phyloP scores from a whole-genome alignment of 1,140 invertebrate species.

The Lerema accius region DNA sequence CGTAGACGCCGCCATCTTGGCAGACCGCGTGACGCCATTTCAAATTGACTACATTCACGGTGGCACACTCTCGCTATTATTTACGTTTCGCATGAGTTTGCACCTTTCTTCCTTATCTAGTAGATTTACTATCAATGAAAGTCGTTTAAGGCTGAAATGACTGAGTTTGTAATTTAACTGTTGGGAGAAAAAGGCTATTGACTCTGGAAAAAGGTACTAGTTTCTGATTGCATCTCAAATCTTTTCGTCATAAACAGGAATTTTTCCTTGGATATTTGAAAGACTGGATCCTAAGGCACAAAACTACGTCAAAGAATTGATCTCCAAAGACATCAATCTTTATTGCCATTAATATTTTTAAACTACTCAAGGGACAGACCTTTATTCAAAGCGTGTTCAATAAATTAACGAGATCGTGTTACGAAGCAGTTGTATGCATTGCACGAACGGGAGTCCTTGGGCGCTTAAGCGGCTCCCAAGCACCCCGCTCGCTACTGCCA shows the following conservation, averaged over 20 bases:
- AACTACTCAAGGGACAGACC: neutral
- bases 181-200: no score
- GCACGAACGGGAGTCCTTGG: slow-evolving; percentile 1
- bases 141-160: slow-evolving; percentile 18
- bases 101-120: slow-evolving; percentile 16
- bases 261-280: no score
- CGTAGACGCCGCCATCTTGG: slow-evolving; percentile 62
- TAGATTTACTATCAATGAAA: neutral
- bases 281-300: no score
- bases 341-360: neutral
- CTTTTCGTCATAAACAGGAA: no score
- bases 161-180: no score
- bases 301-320: neutral
- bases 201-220: no score
- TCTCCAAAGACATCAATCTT: neutral
- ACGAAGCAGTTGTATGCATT: neutral
- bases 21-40: slow-evolving; percentile 80
- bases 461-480: slow-evolving; percentile 9
- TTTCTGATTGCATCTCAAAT: no score
- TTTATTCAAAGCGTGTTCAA: neutral
- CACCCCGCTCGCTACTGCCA: slow-evolving; percentile 5
- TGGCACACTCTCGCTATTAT: slow-evolving; percentile 46
- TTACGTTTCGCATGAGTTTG: slow-evolving; percentile 44
- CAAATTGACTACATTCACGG: slow-evolving; percentile 62
- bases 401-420: neutral